Evolutionary conservation across 1,140 invertebrate species (phyloP).

Genomic region (Platyura marginata): DNA sequence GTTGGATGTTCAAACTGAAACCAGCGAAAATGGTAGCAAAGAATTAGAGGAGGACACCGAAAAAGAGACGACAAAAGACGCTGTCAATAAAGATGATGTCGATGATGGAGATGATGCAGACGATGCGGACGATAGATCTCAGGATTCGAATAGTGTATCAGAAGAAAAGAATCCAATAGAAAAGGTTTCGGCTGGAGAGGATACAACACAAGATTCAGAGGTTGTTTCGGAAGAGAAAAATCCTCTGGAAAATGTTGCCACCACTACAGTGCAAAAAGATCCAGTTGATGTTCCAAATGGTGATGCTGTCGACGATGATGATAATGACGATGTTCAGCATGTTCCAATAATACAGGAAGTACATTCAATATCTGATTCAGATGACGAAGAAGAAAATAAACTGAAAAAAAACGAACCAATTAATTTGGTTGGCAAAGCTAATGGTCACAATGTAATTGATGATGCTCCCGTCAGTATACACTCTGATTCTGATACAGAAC

Average conservation of each 20-base stretch:
- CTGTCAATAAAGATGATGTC: conserved; percentile 14
- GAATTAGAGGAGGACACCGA: conserved; percentile 3
- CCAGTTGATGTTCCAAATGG: neutral
- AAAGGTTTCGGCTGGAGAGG: too few species aligned
- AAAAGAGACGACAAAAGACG: conserved; percentile 15
- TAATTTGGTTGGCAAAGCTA: neutral
- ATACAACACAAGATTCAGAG: too few species aligned
- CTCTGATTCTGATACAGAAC: conserved; percentile 10
- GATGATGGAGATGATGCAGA: conserved; percentile 14
- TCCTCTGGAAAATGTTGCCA: neutral
- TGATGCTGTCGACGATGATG: conserved; percentile 4
- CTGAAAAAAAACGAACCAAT: neutral
- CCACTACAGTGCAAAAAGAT: neutral
- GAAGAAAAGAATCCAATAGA: too few species aligned
- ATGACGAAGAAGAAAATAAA: conserved; percentile 8
- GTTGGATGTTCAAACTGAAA: neutral
- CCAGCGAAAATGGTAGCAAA: conserved; percentile 1
- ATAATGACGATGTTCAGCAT: conserved; percentile 7
- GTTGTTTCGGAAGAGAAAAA: neutral
- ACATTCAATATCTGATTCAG: conserved; percentile 16
- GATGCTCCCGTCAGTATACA: conserved; percentile 12
- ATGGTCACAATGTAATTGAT: conserved; percentile 1
- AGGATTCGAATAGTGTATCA: too few species aligned
- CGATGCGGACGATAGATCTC: conserved; percentile 18
- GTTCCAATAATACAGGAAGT: conserved; percentile 13